These are phyloP conservation scores for Etheostoma perlongum DNA, from an alignment of 2,797 vertebrate species.

Conservation along the genomic window DNA sequence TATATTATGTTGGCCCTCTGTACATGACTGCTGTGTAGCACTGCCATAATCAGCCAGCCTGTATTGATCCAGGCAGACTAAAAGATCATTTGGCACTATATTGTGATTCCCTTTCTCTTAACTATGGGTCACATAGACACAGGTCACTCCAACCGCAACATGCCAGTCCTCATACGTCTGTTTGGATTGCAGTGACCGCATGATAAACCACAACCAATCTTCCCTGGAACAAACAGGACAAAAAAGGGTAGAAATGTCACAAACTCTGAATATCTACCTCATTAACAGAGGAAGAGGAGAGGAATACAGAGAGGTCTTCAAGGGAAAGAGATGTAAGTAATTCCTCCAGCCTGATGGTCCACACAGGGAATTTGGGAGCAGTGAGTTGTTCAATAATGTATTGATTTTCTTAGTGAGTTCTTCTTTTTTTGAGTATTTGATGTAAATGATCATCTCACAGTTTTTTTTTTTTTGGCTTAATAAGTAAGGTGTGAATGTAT, in stretches of 20 bases:
- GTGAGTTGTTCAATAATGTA: conserved; percentile 68
- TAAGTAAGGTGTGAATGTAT: neutral
- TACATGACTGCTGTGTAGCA: neutral
- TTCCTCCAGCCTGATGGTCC: conserved; percentile 39
- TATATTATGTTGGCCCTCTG: neutral
- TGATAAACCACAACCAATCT: conserved; percentile 47
- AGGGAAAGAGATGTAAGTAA: conserved; percentile 74
- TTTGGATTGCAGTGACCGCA: conserved; percentile 47
- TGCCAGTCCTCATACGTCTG: conserved; percentile 28
- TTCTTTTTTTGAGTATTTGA: conserved; percentile 50
- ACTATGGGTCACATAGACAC: conserved; percentile 62
- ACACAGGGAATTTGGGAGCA: conserved; percentile 50
- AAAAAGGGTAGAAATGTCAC: conserved; percentile 22
- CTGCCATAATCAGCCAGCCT: neutral
- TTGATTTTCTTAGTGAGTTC: conserved; percentile 64
- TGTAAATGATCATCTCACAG: conserved; percentile 52
- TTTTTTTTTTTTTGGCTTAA: conserved; percentile 9
- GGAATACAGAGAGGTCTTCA: conserved; percentile 27
- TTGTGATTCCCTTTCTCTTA: conserved; percentile 2
- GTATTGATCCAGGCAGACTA: conserved; percentile 49
- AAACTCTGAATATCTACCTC: conserved; percentile 27
- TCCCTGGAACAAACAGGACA: neutral
- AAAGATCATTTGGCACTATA: conserved; percentile 40
- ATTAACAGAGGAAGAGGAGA: conserved; percentile 31
- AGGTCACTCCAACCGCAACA: conserved; percentile 67